phyloP scores from a whole-genome alignment of 2,888 invertebrate genomes.

The Cephus runcator region DNA sequence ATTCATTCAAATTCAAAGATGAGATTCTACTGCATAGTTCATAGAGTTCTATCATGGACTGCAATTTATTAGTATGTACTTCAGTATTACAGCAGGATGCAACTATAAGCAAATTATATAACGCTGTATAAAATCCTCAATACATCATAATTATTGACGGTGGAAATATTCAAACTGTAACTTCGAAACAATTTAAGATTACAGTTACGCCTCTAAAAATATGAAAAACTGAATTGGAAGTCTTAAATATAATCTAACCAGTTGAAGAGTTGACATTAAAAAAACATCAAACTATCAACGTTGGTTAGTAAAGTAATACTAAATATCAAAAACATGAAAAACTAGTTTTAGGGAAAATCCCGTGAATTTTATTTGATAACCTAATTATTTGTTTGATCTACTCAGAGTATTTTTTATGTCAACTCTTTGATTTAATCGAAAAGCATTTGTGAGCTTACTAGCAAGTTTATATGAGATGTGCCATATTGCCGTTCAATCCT shows the following conservation, averaged over 20 bases:
- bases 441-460: constrained; percentile 14
- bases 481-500: constrained; percentile 16
- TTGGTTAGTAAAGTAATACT: background rate
- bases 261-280: background rate
- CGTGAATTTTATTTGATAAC: background rate
- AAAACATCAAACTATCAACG: background rate
- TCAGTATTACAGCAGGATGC: background rate
- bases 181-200: background rate
- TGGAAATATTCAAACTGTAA: background rate
- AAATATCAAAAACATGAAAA: background rate
- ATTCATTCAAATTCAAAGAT: background rate
- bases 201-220: background rate
- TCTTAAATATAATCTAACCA: background rate
- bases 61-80: background rate
- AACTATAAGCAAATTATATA: background rate
- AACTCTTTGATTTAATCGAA: background rate
- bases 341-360: background rate
- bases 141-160: background rate
- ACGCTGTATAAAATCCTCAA: background rate
- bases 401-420: background rate
- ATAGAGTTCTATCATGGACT: background rate
- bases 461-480: constrained; percentile 15
- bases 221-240: background rate
- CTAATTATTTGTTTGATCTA: background rate
- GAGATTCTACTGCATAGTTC: background rate